Conservation (phyloP, 2,797 vertebrate genomes). For the Epinephelus coioides region DNA sequence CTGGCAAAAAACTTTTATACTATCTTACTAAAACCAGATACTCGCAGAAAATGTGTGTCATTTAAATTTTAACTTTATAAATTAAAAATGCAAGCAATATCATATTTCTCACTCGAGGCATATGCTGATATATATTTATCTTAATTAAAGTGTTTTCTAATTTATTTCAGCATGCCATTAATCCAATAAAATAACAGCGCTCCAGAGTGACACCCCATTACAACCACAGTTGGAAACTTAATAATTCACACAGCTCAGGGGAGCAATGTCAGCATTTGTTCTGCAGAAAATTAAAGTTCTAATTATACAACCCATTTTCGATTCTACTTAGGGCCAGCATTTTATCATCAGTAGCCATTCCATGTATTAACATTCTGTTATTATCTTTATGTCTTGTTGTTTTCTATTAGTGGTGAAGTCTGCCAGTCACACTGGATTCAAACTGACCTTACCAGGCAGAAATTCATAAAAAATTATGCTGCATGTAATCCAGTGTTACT, state of each 20-base stretch:
- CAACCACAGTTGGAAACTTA: background rate
- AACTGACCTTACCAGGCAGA: background rate
- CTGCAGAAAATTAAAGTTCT: background rate
- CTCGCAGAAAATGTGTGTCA: background rate
- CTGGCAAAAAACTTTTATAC: background rate
- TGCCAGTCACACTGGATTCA: background rate
- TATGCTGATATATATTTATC: background rate
- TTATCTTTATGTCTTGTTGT: background rate
- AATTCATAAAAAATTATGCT: background rate
- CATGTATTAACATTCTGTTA: background rate
- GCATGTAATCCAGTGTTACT: background rate
- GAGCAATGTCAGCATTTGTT: background rate
- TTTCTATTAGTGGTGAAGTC: no score
- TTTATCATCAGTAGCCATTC: background rate
- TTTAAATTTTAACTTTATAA: background rate
- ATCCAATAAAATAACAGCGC: background rate
- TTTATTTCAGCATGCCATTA: background rate
- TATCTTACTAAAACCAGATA: background rate
- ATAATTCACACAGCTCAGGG: background rate
- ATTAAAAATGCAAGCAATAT: conserved; percentile 1
- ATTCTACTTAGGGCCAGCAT: background rate
- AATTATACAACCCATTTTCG: no score
- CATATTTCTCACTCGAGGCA: background rate
- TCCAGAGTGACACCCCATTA: background rate
- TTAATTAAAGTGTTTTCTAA: background rate